These are phyloP conservation scores for Nowickia ferox DNA, from an alignment of 2,888 invertebrate species.

Conservation along the genomic window DNA sequence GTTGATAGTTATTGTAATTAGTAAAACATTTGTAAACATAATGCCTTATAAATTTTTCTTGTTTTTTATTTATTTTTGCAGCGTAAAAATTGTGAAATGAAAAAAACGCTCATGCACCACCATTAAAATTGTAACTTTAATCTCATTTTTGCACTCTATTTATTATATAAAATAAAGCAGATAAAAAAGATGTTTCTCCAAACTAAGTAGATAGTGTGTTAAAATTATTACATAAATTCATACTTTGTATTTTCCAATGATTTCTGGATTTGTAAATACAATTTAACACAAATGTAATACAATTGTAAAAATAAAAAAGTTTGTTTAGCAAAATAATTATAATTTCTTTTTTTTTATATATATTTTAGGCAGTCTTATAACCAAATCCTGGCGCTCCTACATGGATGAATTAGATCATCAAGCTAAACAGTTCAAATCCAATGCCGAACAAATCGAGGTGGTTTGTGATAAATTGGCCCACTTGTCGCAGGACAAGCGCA, in stretches of 20 bases:
- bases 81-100: neutral
- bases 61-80: conserved; percentile 7
- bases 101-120: neutral
- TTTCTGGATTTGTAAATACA: neutral
- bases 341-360: conserved; percentile 6
- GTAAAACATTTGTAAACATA: conserved; percentile 23
- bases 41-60: neutral
- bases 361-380: conserved; percentile 86
- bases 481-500: conserved; percentile 93
- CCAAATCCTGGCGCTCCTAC: conserved; percentile 91
- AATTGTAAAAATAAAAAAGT: neutral
- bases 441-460: conserved; percentile 93
- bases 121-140: conserved; percentile 23
- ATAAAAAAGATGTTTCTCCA: conserved; percentile 31
- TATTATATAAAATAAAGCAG: conserved; percentile 15
- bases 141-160: conserved; percentile 25
- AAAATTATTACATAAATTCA: conserved; percentile 30
- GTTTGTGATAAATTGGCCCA: conserved; percentile 92
- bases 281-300: neutral
- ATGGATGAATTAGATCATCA: conserved; percentile 95
- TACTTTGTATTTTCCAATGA: neutral
- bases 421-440: conserved; percentile 91
- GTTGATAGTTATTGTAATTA: conserved; percentile 7
- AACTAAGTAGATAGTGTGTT: conserved; percentile 44
- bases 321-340: neutral